phyloP scores from a whole-genome alignment of 1,140 invertebrate genomes.

The Drosophila melanica region DNA sequence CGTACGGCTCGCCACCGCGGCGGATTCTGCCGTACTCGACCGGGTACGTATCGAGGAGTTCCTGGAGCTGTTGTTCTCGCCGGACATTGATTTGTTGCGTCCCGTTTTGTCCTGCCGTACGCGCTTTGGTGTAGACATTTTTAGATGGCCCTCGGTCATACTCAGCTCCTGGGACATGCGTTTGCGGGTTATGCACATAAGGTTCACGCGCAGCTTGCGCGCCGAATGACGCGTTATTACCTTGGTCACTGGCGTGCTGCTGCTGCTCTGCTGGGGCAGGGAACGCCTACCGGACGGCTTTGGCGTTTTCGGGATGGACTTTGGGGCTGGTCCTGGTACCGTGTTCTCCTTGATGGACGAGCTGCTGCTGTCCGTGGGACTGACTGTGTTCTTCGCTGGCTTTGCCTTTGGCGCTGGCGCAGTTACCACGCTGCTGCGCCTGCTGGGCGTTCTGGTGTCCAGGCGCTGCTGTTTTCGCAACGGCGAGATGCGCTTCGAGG shows the following conservation, averaged over 20 bases:
- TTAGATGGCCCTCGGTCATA: constrained; percentile 52
- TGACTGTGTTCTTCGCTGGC: constrained; percentile 24
- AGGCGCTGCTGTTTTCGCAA: constrained; percentile 57
- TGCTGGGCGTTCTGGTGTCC: constrained; percentile 28
- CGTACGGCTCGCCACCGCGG: neutral
- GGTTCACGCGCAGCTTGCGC: constrained; percentile 35
- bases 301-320: neutral
- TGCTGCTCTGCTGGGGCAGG: neutral
- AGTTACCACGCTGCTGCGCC: constrained; percentile 3
- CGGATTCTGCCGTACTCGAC: neutral
- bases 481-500: constrained; percentile 37
- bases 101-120: constrained; percentile 21
- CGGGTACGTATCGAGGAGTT: neutral
- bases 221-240: constrained; percentile 62
- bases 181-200: constrained; percentile 65
- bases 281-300: constrained; percentile 7
- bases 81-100: neutral
- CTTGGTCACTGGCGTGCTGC: constrained; percentile 29
- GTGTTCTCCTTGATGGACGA: constrained; percentile 67
- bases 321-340: neutral
- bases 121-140: constrained; percentile 60
- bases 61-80: neutral
- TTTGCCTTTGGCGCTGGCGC: neutral
- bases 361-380: constrained; percentile 63
- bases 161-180: constrained; percentile 65